Evolutionary conservation across 2,888 invertebrate genomes (phyloP), one percentile per base, ranked within the genome.

Genomic region (Eupithecia tripunctaria): DNA sequence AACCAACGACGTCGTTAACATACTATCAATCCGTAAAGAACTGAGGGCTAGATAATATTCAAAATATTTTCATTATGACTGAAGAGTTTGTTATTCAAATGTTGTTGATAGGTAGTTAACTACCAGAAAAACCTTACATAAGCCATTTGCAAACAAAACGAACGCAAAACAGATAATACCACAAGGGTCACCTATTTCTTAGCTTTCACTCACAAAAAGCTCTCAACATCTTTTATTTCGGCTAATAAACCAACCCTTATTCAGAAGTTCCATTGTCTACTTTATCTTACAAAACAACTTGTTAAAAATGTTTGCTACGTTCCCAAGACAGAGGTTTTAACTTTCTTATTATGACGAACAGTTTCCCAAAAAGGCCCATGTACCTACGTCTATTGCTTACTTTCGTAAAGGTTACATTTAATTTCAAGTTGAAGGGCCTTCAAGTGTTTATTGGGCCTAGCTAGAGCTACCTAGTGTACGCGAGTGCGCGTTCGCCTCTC

Each of bases 261-360:
- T 84, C 80, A 79, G 78, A 85, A 84, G 83, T 85, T 85, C 84
- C 83, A 84, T 82, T 85, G 82, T 79, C 80, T 80, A 82, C 81
- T 80, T 82, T 80, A 81, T 81, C 79, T 74, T 77, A 73, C 78
- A 80, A 74, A 80, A 78, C 79, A 78, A 78, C 79, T 80, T 81
- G 79, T 78, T 80, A 73, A 74, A 81, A 85, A 76, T 68, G 73
- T 74, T 75, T 65, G 74, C 75, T 69, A 74, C 75, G 71, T 62
- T 76, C 79, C 74, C 75, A 74, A 76, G 76, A 78, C 76, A 78
- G 76, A 78, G 73, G 78, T 76, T 78, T 76, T 73, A 79, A 78
- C 75, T 79, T 78, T 78, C 72, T 78, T 79, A 76, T 73, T 69
- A 73, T n/a, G 74, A 70, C 67, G 41, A 72, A 75, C 72, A 60